Conservation (phyloP, 2,888 invertebrate genomes). For the Catocala nupta region DNA sequence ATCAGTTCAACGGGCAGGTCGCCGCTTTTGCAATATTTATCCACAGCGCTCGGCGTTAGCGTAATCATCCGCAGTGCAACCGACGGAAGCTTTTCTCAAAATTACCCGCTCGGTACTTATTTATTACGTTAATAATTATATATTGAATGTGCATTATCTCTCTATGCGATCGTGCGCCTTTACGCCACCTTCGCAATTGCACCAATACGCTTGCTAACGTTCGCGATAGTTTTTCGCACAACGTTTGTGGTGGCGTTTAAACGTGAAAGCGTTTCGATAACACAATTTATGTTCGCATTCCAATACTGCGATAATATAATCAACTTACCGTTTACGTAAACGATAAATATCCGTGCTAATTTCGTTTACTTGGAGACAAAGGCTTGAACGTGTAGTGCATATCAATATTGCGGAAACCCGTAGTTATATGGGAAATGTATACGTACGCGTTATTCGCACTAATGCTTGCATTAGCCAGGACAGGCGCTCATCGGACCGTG, state of each 20-base stretch:
- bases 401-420: conserved; percentile 37
- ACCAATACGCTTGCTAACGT: conserved; percentile 36
- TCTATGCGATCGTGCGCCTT: conserved; percentile 45
- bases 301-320: conserved; percentile 49
- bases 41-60: conserved; percentile 58
- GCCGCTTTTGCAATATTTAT: conserved; percentile 70
- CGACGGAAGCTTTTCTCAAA: conserved; percentile 66
- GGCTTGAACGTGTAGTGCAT: conserved; percentile 30
- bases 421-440: conserved; percentile 47
- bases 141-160: conserved; percentile 46
- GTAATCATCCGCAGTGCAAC: conserved; percentile 70
- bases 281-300: conserved; percentile 58
- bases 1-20: conserved; percentile 53
- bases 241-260: conserved; percentile 47
- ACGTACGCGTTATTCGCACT: conserved; percentile 25
- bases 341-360: conserved; percentile 37
- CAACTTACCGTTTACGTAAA: conserved; percentile 44
- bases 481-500: conserved; percentile 38
- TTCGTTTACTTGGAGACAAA: conserved; percentile 42
- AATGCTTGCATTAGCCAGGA: conserved; percentile 44
- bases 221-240: conserved; percentile 36
- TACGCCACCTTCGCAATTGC: conserved; percentile 52
- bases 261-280: conserved; percentile 53
- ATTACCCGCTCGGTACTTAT: conserved; percentile 54
- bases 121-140: conserved; percentile 53